Evolutionary conservation across 2,113 vertebrate genomes (phyloP), one percentile per base, ranked within the genome.

Genomic region (Limanda limanda): DNA sequence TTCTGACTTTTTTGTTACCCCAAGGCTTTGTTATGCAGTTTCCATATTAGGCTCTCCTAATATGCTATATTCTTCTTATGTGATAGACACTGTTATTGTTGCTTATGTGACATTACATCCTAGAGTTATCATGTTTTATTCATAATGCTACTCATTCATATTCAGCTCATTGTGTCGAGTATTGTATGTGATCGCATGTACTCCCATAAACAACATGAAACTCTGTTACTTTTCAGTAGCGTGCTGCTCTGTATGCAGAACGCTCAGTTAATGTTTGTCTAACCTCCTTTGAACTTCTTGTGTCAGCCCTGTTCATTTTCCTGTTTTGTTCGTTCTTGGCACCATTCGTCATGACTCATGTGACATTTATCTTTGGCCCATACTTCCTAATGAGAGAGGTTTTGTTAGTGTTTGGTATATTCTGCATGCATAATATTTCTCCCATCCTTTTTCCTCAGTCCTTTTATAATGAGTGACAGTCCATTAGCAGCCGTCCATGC

Each of bases 401-500:
- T 76, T 78, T 84, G 35, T 69, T 55, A 14, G n/a, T 42, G 4
- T 75, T 72, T 68, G 56, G 5, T 20, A 18, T 27, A 61, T 51
- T 72, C 37, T 40, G 10, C 56, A 61, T 66, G 42, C 42, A 54
- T 48, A 52, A 68, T 58, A 71, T 79, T 78, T 81, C 64, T 51
- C 63, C 78, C 15, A 0, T 76, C 72, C 70, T 84, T 84, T 85
- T 84, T 37, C 55, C 68, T 83, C n/a, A 3, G 25, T 63, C 51
- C 57, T 86, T 82, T 82, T 61, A 69, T 74, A 79, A 76, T 74
- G 78, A 76, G 58, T 74, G 74, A 68, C 74, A 85, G 70, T 74
- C 79, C 78, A 90, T 89, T 91, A 86, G 71, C 74, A 52, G 74
- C 69, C 48, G 47, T 52, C 71, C 37, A 47, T 76, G 37, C 83